These are phyloP conservation scores for Rambutsinella grinnellia DNA, from an alignment of 2,888 invertebrate species.

Conservation along the genomic window DNA sequence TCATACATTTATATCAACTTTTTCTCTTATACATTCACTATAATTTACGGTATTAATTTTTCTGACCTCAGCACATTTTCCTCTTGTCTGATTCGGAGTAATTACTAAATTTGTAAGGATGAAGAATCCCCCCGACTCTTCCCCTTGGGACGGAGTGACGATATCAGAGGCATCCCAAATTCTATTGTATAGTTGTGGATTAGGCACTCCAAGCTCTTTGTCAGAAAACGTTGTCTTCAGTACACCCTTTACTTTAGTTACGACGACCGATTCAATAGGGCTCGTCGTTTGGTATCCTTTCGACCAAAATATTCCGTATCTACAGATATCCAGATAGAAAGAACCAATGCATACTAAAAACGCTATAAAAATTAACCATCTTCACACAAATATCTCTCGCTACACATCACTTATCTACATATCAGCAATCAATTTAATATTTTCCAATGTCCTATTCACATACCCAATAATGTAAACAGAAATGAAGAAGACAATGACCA, in stretches of 20 bases:
- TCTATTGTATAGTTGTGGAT: constrained; percentile 64
- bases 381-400: neutral
- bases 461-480: constrained; percentile 61
- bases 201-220: constrained; percentile 39
- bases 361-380: neutral
- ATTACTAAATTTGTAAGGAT: constrained; percentile 71
- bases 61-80: constrained; percentile 69
- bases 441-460: constrained; percentile 4
- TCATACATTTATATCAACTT: no score
- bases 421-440: neutral
- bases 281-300: constrained; percentile 47
- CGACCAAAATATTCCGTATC: constrained; percentile 44
- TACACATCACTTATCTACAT: constrained; percentile 20
- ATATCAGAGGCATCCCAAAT: constrained; percentile 50
- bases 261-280: constrained; percentile 66
- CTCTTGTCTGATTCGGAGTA: constrained; percentile 70
- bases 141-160: constrained; percentile 70
- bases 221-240: constrained; percentile 67
- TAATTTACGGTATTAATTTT: no score
- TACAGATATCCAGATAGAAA: neutral
- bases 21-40: no score
- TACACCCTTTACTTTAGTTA: constrained; percentile 72
- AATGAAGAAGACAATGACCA: constrained; percentile 44
- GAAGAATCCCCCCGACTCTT: constrained; percentile 68
- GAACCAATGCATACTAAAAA: no score